Conservation (phyloP, 2,888 invertebrate genomes). For the Pimpla rufipes region DNA sequence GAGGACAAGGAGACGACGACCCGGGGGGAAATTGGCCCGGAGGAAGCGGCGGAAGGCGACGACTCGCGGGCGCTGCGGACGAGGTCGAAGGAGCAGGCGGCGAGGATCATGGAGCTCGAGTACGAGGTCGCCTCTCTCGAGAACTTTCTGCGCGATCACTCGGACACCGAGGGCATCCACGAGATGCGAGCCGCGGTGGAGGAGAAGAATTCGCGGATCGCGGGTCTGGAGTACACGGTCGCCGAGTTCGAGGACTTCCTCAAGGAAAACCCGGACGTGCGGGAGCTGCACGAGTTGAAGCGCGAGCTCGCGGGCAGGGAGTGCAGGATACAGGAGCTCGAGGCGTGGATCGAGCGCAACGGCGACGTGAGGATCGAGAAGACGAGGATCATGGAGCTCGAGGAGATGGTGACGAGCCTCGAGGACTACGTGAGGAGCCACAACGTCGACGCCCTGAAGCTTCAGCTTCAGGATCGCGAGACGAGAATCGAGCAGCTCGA, state of each 20-base stretch:
- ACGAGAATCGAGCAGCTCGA: slow-evolving; percentile 79
- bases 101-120: slow-evolving; percentile 87
- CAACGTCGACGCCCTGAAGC: slow-evolving; percentile 79
- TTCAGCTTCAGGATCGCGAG: slow-evolving; percentile 80
- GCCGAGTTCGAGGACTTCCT: slow-evolving; percentile 87
- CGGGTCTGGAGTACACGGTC: slow-evolving; percentile 91
- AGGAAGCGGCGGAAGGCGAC: not conserved
- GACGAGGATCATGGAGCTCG: slow-evolving; percentile 78
- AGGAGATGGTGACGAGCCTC: slow-evolving; percentile 80
- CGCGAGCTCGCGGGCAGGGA: slow-evolving; percentile 74
- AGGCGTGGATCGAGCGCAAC: slow-evolving; percentile 87
- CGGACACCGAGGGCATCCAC: slow-evolving; percentile 87
- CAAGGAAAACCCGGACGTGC: slow-evolving; percentile 85
- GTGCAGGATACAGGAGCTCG: slow-evolving; percentile 81
- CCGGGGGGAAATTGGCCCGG: not conserved
- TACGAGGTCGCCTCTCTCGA: slow-evolving; percentile 87
- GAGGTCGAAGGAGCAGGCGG: slow-evolving; percentile 64
- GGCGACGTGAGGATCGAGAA: slow-evolving; percentile 80
- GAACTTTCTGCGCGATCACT: slow-evolving; percentile 87
- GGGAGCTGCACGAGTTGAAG: slow-evolving; percentile 82
- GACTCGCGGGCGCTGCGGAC: not conserved
- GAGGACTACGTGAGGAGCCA: slow-evolving; percentile 82
- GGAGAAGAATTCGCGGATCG: slow-evolving; percentile 90
- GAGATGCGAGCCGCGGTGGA: slow-evolving; percentile 87
- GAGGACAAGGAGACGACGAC: not conserved